Base-by-base conservation (phyloP, 2,797 vertebrate genomes). In the Anabas testudineus region DNA sequence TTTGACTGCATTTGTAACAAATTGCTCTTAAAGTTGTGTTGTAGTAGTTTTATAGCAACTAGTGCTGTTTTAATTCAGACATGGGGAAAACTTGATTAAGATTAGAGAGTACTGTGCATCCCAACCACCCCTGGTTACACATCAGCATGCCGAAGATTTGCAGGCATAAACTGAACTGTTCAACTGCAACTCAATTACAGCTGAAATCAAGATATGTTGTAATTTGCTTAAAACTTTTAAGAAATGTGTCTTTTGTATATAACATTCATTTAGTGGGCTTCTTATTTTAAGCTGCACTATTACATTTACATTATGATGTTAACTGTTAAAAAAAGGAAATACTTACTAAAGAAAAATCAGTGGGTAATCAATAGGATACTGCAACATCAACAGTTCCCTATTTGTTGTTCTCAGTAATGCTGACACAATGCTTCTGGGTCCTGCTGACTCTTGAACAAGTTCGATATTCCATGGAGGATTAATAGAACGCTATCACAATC, bases 361-460 rank as follows among this genome's bases (percentile, higher is more conserved):
- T 7, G 39, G 58, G 15, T 22, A 64, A 76, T 77, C 76, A 47
- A 81, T 76, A 19, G 47, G 60, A 71, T 49, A 24, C 46, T 46
- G 59, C 61, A 53, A 46, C 73, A 69, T 73, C 66, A 74, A 82
- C 78, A 78, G 69, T 75, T 85, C 47, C 64, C 34, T 19, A 63
- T 81, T 64, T 10, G 66, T 80, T 76, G 71, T 82, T 79, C 63
- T 64, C 69, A 64, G 74, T 54, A 75, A 71, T 51, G 81, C 85
- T 88, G 81, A 88, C 76, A 83, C 77, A 21, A 86, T 59, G 67
- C 18, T 76, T 88, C 67, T 64, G 61, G 15, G 24, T 81, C 68
- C 46, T 80, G 82, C 82, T 87, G 88, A 87, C 81, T 73, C 55
- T 10, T 49, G 58, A 74, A 80, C 70, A 60, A 72, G 58, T 59